A percentile compares a stretch with the other conserved stretches of the same genome.
phyloP scores from a whole-genome alignment of 2,797 vertebrate species.

The Cyprinella venusta region DNA sequence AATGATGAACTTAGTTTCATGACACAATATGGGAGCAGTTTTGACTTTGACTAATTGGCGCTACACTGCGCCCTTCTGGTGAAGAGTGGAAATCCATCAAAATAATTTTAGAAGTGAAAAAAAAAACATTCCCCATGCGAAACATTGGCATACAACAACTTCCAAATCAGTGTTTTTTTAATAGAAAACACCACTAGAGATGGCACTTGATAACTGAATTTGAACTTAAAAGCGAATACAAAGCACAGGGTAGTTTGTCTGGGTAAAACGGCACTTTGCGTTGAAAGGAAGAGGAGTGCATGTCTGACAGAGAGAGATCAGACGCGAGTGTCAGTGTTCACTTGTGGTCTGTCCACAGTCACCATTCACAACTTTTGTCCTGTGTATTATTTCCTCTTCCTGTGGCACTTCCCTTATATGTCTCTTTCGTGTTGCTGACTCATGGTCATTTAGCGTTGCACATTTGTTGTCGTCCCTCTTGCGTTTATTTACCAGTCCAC shows the following conservation, averaged over 20 bases:
- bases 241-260: neutral
- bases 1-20: neutral
- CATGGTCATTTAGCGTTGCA: conserved; percentile 50
- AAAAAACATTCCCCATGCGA: neutral
- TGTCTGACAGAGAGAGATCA: neutral
- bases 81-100: neutral
- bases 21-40: neutral
- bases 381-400: conserved; percentile 52
- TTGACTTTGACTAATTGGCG: neutral
- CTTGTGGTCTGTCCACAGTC: conserved; percentile 45
- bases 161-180: neutral
- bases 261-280: neutral
- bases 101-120: neutral
- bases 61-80: conserved; percentile 27
- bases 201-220: neutral
- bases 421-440: conserved; percentile 64
- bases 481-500: conserved; percentile 83
- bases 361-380: conserved; percentile 47
- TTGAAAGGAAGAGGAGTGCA: neutral
- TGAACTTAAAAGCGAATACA: neutral
- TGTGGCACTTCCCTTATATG: conserved; percentile 47
- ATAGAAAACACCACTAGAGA: neutral
- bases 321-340: neutral
- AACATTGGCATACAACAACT: neutral
- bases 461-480: conserved; percentile 79